Evolutionary conservation across 1,140 invertebrate genomes (phyloP), one percentile per base, ranked within the genome.

Genomic region (Zaprionus nigranus): DNA sequence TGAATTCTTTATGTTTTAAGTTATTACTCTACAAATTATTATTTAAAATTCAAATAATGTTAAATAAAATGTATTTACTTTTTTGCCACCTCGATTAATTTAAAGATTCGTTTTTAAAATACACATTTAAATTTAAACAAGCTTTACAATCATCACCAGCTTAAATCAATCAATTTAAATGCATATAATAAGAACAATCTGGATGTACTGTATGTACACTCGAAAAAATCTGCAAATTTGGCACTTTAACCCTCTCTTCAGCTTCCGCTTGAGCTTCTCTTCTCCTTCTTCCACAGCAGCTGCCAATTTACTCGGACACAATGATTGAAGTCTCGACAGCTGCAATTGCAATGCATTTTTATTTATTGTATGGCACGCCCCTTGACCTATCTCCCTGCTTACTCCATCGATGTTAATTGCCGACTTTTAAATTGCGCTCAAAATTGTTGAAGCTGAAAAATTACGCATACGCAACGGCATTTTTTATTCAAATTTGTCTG

Each of bases 251-350:
- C 2, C 40, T 20, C n/a, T 1, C 24, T 30, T 9, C 53, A 56
- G 26, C 5, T 7, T n/a, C 53, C 6, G 53, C 9, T 54, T 15
- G 24, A 13, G 3, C 1, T 22, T 28, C 56, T 56, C 24, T 7
- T 6, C 30, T 56, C 30, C 12, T n/a, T 7, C 30, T 26, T 63
- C 22, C 7, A 13, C 6, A 38, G 28, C 60, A 49, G 60, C 38
- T 53, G 40, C 30, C 65, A 70, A 61, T 70, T 70, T 72, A 60
- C 62, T 72, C 28, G 70, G 79, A 79, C 82, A 82, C 65, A 65
- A 82, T 87, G 82, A 85, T 85, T 82, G 79, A 85, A 79, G 79
- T 66, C 79, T 77, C 64, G 79, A 79, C 79, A 87, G 67, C 79
- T 81, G 79, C 74, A 82, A 78, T 82, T 76, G 62, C 71, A 53